A percentile compares a stretch with the other conserved stretches of the same genome.
These are phyloP conservation scores for Microplitis mediator DNA, from an alignment of 1,140 invertebrate species.

Conservation along the genomic window DNA sequence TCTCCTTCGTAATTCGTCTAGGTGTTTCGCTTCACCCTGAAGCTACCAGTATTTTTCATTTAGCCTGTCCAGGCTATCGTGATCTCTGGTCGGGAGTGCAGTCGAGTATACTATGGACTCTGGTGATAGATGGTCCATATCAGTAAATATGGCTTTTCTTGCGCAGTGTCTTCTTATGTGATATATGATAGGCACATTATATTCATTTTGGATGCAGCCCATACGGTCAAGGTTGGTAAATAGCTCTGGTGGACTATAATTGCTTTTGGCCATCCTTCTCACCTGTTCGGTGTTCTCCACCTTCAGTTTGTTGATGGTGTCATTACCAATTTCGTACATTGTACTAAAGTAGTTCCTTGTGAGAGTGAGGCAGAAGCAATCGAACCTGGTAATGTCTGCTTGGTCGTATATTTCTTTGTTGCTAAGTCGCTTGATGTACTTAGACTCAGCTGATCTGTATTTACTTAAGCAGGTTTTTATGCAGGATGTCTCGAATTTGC, in stretches of 20 bases:
- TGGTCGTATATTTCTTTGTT: conserved; percentile 28
- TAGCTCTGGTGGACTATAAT: neutral
- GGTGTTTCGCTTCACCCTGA: too few species aligned
- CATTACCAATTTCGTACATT: neutral
- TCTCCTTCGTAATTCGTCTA: too few species aligned
- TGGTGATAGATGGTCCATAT: neutral
- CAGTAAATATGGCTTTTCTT: neutral
- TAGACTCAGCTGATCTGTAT: conserved; percentile 9
- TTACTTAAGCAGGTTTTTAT: conserved; percentile 1
- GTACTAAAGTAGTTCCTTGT: conserved; percentile 1
- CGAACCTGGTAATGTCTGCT: conserved; percentile 34
- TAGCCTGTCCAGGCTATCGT: too few species aligned
- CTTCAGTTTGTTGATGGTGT: neutral
- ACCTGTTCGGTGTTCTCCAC: neutral
- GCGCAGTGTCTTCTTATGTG: conserved; percentile 3
- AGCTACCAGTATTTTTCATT: too few species aligned
- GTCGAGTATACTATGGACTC: too few species aligned
- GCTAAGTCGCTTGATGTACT: conserved; percentile 14
- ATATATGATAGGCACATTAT: conserved; percentile 8
- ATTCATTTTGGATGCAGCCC: conserved; percentile 10
- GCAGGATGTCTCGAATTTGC: conserved; percentile 20
- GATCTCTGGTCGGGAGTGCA: too few species aligned
- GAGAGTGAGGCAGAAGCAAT: conserved; percentile 30
- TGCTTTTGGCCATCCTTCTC: neutral
- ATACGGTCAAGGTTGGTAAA: conserved; percentile 12